Evolutionary conservation across 2,113 vertebrate species (phyloP).

Genomic region (Podocnemis expansa): DNA sequence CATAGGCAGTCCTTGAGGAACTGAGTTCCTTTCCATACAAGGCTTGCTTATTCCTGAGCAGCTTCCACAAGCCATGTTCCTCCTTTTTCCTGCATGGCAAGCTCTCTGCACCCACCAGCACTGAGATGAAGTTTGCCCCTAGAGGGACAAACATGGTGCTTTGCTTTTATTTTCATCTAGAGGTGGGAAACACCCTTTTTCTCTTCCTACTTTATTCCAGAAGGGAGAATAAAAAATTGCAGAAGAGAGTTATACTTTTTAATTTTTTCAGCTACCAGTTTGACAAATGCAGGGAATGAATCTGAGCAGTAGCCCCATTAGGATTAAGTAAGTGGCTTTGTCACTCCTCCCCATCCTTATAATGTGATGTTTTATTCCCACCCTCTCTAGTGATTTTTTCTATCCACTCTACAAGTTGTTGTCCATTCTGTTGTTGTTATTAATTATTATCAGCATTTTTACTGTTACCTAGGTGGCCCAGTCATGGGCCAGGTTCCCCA

Average conservation of each 20-base stretch:
- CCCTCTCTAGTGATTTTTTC: background rate
- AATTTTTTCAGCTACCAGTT: background rate
- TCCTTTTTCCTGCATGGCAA: background rate
- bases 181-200: background rate
- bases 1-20: background rate
- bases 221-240: background rate
- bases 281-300: background rate
- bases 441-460: no score
- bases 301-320: background rate
- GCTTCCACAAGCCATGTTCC: background rate
- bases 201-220: background rate
- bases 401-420: background rate
- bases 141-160: background rate
- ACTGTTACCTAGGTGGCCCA: background rate
- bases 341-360: background rate
- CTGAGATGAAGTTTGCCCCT: background rate
- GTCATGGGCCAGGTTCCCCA: background rate
- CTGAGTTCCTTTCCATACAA: background rate
- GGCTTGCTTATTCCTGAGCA: background rate
- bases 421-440: background rate
- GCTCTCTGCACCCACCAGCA: background rate
- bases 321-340: background rate
- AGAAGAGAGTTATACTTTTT: background rate
- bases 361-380: fast-evolving
- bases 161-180: background rate